Evolutionary conservation across 2,797 vertebrate species (phyloP), one percentile per base, ranked within the genome.

Genomic region (Pampus argenteus): DNA sequence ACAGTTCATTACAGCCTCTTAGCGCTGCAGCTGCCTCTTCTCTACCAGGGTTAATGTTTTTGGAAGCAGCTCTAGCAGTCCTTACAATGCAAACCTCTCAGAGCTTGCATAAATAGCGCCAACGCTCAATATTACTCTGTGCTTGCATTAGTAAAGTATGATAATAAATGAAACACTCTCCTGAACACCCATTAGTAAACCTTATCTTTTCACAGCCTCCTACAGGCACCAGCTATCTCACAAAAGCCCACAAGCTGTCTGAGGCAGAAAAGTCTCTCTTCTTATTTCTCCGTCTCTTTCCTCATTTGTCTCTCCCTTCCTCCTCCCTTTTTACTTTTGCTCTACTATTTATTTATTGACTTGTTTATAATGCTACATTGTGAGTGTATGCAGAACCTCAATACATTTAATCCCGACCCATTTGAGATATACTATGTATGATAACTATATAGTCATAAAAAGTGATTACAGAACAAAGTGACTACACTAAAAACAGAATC

Each of bases 111-210:
- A 81, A 88, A 86, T 74, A 63, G 83, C 7, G 40, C 57, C n/a
- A 29, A 47, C 29, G 47, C 72, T 76, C 25, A 22, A 78, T 78
- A 82, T 83, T 76, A 72, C 83, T 78, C 57, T 63, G 36, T 28
- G 78, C 58, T 69, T 66, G 44, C 80, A 91, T 82, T 84, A 86
- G 81, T 77, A 79, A 87, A 87, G 81, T 86, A 78, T 74, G 84
- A 86, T 83, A 83, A 88, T 82, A 85, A 85, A 88, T 84, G 77
- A 84, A 89, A 80, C 60, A 71, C 84, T 84, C 76, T 83, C 67
- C 86, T 88, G 85, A 91, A 85, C 89, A 89, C 67, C 89, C 87
- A 91, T 94, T 93, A 92, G 85, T 72, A 81, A 82, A 86, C 74
- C 86, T 89, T 81, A 91, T 91, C 90, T 93, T 81, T 84, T 88